Evolutionary conservation across 1,140 invertebrate genomes (phyloP), one percentile per base, ranked within the genome.

Genomic region (Cheumatopsyche charites): DNA sequence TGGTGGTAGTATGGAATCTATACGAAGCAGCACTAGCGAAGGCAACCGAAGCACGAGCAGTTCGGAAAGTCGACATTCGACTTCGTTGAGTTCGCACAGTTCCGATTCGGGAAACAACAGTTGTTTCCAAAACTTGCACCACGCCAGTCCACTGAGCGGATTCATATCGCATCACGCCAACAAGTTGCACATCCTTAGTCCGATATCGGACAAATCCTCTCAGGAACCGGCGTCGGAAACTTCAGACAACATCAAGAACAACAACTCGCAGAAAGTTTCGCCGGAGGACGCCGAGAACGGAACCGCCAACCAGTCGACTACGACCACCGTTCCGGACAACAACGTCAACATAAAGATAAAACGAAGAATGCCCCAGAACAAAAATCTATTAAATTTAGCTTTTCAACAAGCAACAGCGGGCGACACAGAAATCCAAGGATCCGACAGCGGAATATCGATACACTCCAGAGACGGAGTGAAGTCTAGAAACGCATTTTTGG

Each of bases 121-220:
- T 42, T 86, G 86, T 73, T 85, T 84, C 36, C 86, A 86, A 68
- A 87, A 84, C 76, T 82, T 82, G 72, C 82, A 81, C 58, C 86
- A 88, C 77, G 85, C 87, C 63, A 83, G 85, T 68, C 87, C 87
- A 72, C 78, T 89, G 72, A 86, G 88, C 71, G 88, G 87, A 55
- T 91, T 89, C 77, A 80, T 87, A 19, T 86, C 87, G 15, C 86
- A 88, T 72, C 89, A 91, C 78, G 86, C 88, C 9, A 87, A 86
- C 78, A 93, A 94, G 78, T 80, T 94, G 73, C 91, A 94, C 79
- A 93, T 94, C 76, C 84, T 95, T 13, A 94, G 92, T 67, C 93
- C 93, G 5, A 95, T 95, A 77, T 94, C 92, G 25, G 93, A 95
- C 80, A 94, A 94, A 79, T 94, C 92, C n/a, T 92, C 91, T 1